Evolutionary conservation across 2,113 vertebrate species (phyloP), one percentile per base, ranked within the genome.

Genomic region (Pseudopodoces humilis): DNA sequence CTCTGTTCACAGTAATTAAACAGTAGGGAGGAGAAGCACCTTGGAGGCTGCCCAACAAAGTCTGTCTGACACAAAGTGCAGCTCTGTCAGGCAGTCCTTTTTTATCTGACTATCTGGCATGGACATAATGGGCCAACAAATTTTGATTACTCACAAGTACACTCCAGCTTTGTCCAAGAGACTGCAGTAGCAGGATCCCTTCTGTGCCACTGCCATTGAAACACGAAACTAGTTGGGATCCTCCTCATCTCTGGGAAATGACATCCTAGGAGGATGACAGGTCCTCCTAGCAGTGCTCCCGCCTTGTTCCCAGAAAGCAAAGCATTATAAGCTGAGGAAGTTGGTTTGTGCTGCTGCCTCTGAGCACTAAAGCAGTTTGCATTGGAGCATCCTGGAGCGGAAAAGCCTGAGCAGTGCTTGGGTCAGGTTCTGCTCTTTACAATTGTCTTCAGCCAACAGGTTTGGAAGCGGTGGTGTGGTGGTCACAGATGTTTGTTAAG

Each of bases 1-100:
- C 92, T 97, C 96, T 94, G 90, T 91, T 95, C 74, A 37, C 88
- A 94, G 88, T 95, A 97, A 98, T 97, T 98, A 97, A 96, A 94
- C 69, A 72, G 71, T 86, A 77, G 47, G 92, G 78, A 88, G 90
- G 95, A 94, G 87, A 90, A 90, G 74, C 91, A 91, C 85, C 60
- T 94, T 88, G 63, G 92, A 97, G 69, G 53, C 70, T 79, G 77
- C 90, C 89, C 93, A 90, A 5, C 67, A 63, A 92, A 58, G 78
- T 89, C 53, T 87, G 62, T 77, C 58, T 58, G 65, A 90, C 43
- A 95, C 59, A 43, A 69, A 95, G 63, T 86, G 80, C 15, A 9
- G 41, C 49, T 92, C 77, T 88, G 55, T 81, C 75, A 88, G 76
- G 30, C 53, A 84, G 27, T 35, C 52, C n/a, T 60, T 92, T 92